Base-by-base conservation (phyloP, 2,888 invertebrate genomes). In the Drosophila yooni region DNA sequence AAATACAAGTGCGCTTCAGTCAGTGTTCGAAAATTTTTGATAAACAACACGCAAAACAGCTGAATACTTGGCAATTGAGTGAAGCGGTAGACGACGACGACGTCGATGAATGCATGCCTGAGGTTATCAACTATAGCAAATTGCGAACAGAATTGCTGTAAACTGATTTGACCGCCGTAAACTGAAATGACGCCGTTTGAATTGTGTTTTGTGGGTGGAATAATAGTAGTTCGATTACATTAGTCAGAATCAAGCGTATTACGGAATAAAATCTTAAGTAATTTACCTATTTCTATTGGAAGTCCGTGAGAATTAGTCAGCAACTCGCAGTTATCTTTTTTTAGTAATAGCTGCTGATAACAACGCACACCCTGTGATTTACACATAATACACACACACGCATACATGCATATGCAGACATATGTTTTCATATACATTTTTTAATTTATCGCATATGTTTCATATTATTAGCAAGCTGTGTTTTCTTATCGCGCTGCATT, bases 91-190 rank as follows among this genome's bases (percentile, higher is more conserved):
- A 58, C 63, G 61, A 33, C 46, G 31, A 18, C 54, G 52, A 63
- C 52, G 33, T 58, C n/a, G 46, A 57, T 54, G 46, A 46, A 46
- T 25, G 46, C 46, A 25, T 54, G 57, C 38, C 48, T 75, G 61
- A 77, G 86, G 89, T 87, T 88, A 87, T 86, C 89, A 87, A 73
- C 73, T 65, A 74, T 52, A 34, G 48, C 25, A 48, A 51, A 56
- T 56, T 66, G 74, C 56, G 51, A 72, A 36, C 29, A 7, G 29
- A 38, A 29, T 25, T 65, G 59, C 66, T 71, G 54, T 67, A 72
- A 70, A 83, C 81, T 76, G 81, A 88, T 76, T 82, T 85, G 83
- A 74, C 68, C 81, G 85, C 67, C 79, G 85, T 72, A 69, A 8
- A 46, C 46, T 59, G 64, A 70, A 79, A 86, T 82, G 61, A 66